These are phyloP conservation scores for Meles meles DNA, from an alignment of 2,113 vertebrate genomes.

Conservation along the genomic window DNA sequence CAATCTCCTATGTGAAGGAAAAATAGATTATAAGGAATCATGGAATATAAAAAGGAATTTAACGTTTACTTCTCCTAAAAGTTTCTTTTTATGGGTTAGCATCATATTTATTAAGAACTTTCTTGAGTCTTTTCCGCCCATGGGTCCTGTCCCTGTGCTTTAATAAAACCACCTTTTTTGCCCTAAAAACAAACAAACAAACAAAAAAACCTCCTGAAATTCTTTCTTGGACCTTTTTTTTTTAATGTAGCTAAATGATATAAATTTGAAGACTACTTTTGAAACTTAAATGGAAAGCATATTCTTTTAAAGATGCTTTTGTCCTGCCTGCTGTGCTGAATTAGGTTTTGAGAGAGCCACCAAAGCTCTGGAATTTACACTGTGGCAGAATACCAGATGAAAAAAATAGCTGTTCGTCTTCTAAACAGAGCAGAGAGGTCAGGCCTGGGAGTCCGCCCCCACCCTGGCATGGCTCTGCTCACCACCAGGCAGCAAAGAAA, in stretches of 20 bases:
- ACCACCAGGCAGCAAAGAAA: neutral
- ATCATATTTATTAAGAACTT: neutral
- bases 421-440: neutral
- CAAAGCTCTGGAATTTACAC: constrained; percentile 46
- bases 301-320: constrained; percentile 35
- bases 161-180: neutral
- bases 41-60: neutral
- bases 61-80: neutral
- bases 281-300: constrained; percentile 25
- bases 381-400: constrained; percentile 26
- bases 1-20: neutral
- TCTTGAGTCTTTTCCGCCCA: neutral
- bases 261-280: neutral
- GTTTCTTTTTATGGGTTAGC: neutral
- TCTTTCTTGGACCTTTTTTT: neutral
- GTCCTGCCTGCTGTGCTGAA: neutral
- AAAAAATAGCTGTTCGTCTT: constrained; percentile 6
- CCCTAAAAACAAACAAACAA: neutral
- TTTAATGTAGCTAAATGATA: neutral
- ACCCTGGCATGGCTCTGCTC: neutral
- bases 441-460: neutral
- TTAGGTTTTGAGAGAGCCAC: constrained; percentile 19
- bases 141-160: neutral
- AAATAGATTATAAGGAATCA: neutral
- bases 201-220: neutral